phyloP scores from a whole-genome alignment of 2,888 invertebrate genomes.

The Agrotis clavis region DNA sequence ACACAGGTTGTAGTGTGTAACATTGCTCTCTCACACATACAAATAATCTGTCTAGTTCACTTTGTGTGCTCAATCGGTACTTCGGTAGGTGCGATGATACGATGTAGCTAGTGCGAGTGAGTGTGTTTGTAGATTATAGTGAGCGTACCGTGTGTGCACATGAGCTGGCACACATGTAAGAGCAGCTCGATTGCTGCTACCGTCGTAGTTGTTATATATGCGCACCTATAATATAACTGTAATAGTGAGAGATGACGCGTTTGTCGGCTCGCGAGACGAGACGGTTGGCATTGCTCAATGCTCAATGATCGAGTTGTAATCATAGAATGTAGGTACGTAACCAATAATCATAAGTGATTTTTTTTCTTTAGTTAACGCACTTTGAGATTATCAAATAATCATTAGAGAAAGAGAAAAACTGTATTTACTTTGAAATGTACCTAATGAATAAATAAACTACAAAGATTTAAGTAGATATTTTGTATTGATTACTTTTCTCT shows the following conservation, averaged over 20 bases:
- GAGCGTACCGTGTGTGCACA: slow-evolving; percentile 80
- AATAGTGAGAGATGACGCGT: slow-evolving; percentile 90
- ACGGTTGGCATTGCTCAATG: slow-evolving; percentile 91
- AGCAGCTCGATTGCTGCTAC: slow-evolving; percentile 87
- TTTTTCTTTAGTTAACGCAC: slow-evolving; percentile 1
- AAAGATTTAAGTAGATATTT: too few species aligned
- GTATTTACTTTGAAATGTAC: neutral
- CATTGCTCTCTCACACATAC: slow-evolving; percentile 77
- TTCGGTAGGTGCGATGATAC: slow-evolving; percentile 79
- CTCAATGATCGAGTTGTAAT: slow-evolving; percentile 90
- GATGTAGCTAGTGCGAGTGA: slow-evolving; percentile 73
- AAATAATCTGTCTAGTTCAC: slow-evolving; percentile 86
- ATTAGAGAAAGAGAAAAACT: neutral
- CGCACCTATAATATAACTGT: slow-evolving; percentile 89
- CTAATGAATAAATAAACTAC: too few species aligned
- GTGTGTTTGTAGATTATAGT: slow-evolving; percentile 79
- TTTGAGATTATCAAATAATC: neutral
- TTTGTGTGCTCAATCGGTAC: slow-evolving; percentile 85
- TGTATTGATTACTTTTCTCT: neutral
- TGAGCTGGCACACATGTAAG: slow-evolving; percentile 82
- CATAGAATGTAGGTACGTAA: slow-evolving; percentile 85
- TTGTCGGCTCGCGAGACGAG: slow-evolving; percentile 90
- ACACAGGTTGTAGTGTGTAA: slow-evolving; percentile 73
- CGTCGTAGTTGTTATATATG: slow-evolving; percentile 85
- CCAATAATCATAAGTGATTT: slow-evolving; percentile 66